Evolutionary conservation across 2,113 vertebrate species (phyloP).

Genomic region (Dermatemys mawii): DNA sequence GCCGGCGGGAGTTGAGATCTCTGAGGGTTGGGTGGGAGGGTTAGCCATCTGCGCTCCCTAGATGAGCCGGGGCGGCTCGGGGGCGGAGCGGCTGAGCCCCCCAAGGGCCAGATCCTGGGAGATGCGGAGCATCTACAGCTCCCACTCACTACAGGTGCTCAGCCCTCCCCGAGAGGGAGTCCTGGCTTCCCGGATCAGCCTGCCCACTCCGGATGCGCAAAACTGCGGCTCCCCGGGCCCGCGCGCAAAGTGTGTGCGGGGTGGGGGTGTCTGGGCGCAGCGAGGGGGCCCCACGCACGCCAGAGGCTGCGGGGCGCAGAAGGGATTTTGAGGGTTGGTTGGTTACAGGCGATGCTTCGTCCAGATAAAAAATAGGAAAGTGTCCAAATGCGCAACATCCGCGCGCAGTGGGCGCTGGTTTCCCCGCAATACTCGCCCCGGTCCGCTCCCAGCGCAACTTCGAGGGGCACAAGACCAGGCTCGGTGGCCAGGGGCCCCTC

Average conservation of each 20-base stretch:
- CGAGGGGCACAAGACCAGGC: too few relatives aligned
- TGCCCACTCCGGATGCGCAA: not conserved
- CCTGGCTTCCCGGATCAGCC: not conserved
- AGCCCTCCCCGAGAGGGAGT: not conserved
- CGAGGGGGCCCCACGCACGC: not conserved
- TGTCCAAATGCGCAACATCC: not conserved
- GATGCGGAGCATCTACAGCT: not conserved
- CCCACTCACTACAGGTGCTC: not conserved
- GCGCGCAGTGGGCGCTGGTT: not conserved
- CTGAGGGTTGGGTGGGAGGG: too few relatives aligned
- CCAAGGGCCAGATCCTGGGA: not conserved
- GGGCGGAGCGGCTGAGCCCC: too few relatives aligned
- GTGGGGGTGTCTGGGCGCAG: not conserved
- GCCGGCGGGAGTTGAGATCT: not conserved
- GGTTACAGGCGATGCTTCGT: not conserved
- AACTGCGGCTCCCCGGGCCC: not conserved
- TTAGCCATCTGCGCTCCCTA: too few relatives aligned
- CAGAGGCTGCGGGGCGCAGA: not conserved
- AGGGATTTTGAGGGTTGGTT: not conserved
- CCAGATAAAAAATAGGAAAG: not conserved
- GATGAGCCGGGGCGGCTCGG: too few relatives aligned
- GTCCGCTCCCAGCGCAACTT: not conserved
- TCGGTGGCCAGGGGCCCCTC: too few relatives aligned
- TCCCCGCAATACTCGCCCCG: too few relatives aligned
- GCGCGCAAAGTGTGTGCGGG: not conserved